Base-by-base conservation (phyloP, 2,113 vertebrate genomes). In the Macaca fascicularis region DNA sequence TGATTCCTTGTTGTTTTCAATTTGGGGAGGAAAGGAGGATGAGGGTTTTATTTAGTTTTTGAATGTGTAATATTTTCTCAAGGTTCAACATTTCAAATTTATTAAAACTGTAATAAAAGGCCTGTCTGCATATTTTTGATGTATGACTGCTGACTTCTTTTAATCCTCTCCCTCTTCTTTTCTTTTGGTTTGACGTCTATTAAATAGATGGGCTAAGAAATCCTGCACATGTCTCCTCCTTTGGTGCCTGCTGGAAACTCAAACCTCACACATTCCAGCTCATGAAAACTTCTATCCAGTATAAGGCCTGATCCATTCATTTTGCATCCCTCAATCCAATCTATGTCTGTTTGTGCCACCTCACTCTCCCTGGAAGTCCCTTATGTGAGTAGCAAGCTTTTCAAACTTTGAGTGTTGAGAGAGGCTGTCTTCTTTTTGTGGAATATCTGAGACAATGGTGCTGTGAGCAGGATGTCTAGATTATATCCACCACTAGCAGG, bases 1-100 rank as follows among this genome's bases (percentile, higher is more conserved):
- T 57, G 45, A 89, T 76, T 96, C 4, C 5, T 92, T 89, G 19
- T 19, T 57, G 32, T 6, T 94, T 97, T 95, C 79, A 19, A 81
- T 40, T 61, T 86, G 30, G 20, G 16, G 8, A 78, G 38, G 69
- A 11, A 3, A 95, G 52, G 8, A 74, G 1, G 20, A 4, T 82
- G 27, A 57, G 38, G 2, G 2, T 3, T 89, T 90, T 61, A 23
- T 69, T 87, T 89, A 55, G 0, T 32, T 93, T 92, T 89, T 17
- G 5, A 78, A 40, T 90, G 17, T 80, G 11, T 80, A 75, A 81
- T 72, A 79, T 96, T 86, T 93, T 89, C 43, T 93, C 6, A 61
- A 17, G 22, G 4, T 57, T 70, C 89, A 90, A 52, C 45, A 43
- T 59, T 85, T 25, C 64, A 72, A 79, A 59, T n/a, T 55, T 48